A percentile compares a stretch with the other conserved stretches of the same genome.
phyloP scores from a whole-genome alignment of 2,888 invertebrate species.

The Eupithecia vulgata region DNA sequence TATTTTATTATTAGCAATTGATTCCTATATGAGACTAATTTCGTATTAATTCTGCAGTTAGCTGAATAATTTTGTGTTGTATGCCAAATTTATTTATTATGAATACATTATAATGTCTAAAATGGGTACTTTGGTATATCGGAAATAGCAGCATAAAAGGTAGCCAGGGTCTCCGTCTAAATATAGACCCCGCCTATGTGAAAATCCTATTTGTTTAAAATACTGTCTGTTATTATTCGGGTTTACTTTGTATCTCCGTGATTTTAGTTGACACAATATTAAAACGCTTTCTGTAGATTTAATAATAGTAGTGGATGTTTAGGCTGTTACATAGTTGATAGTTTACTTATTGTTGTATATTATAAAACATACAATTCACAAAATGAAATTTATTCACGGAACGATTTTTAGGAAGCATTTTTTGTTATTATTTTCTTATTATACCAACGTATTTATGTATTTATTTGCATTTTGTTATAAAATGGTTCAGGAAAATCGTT shows the following conservation, averaged over 20 bases:
- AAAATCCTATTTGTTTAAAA: constrained; percentile 3
- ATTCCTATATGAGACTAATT: constrained; percentile 5
- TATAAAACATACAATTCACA: constrained; percentile 18
- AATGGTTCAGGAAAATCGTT: constrained; percentile 29
- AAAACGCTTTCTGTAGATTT: constrained; percentile 20
- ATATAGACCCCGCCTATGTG: neutral
- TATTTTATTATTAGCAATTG: constrained; percentile 8
- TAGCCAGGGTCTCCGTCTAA: neutral
- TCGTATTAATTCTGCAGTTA: constrained; percentile 3
- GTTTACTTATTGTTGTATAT: constrained; percentile 25
- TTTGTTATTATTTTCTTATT: neutral
- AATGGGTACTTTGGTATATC: too few species aligned
- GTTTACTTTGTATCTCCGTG: neutral
- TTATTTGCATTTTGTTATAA: constrained; percentile 30
- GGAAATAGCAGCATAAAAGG: neutral
- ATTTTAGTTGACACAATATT: constrained; percentile 7
- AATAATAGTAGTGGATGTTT: constrained; percentile 26
- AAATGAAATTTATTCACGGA: constrained; percentile 23
- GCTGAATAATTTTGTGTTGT: constrained; percentile 7
- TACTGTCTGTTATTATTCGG: neutral
- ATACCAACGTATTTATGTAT: constrained; percentile 16
- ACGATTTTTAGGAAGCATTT: constrained; percentile 32
- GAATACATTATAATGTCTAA: neutral
- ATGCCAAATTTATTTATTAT: neutral
- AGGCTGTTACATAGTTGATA: constrained; percentile 37